Evolutionary conservation across 2,113 vertebrate genomes (phyloP).

Genomic region (Chaenogobius annularis): DNA sequence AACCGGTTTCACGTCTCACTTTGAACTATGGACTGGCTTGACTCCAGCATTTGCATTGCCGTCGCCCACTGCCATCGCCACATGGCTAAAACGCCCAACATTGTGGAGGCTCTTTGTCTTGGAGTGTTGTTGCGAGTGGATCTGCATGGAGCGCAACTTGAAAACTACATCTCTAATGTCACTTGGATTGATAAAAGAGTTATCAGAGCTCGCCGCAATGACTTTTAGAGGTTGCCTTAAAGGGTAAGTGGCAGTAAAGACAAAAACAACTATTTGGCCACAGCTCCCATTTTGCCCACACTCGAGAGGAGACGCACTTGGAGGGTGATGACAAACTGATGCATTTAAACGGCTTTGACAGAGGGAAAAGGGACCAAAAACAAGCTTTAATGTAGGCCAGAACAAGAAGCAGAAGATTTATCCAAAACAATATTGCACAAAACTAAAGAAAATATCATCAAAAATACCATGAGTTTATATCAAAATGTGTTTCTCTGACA

Average conservation of each 20-base stretch:
- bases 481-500: background rate
- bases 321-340: conserved; percentile 30
- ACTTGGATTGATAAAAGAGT: conserved; percentile 51
- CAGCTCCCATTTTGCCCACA: conserved; percentile 38
- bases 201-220: conserved; percentile 45
- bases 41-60: background rate
- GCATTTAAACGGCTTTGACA: conserved; percentile 30
- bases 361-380: conserved; percentile 9
- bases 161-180: conserved; percentile 52
- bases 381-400: background rate
- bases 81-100: too few relatives aligned
- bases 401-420: background rate
- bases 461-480: background rate
- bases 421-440: background rate
- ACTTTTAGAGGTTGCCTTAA: conserved; percentile 55
- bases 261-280: conserved; percentile 46
- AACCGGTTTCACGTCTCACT: background rate
- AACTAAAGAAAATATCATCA: background rate
- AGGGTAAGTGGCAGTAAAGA: conserved; percentile 49
- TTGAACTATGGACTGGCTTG: background rate
- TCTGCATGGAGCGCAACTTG: conserved; percentile 24
- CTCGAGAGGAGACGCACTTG: conserved; percentile 18
- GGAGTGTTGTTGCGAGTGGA: conserved; percentile 50
- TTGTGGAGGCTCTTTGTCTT: conserved; percentile 24
- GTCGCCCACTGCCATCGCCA: too few relatives aligned